Base-by-base conservation (phyloP, 2,888 invertebrate species). In the Morpho deidamia region DNA sequence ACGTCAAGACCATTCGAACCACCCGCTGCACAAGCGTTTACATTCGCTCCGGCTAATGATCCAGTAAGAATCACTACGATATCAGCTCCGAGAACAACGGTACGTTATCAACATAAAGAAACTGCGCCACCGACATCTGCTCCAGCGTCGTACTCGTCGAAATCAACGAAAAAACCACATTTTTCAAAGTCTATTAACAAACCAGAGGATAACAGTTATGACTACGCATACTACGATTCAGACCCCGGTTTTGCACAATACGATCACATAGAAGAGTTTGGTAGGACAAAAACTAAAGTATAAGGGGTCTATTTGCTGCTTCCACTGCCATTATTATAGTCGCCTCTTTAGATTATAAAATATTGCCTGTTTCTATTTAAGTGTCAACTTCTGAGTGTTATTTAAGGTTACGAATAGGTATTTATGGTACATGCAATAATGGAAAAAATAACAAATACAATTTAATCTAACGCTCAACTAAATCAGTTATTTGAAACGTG, bases 221-320 rank as follows among this genome's bases (percentile, higher is more conserved):
- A 96, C 74, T 96, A 96, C 70, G 96, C 96, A 5, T 96, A 96
- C 72, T 96, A 96, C 70, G 96, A 96, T 73, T 92, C 93, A 53
- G 92, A 92, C 47, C 84, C 86, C 10, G 91, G 91, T 41, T 91
- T 92, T 66, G 75, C 90, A 39, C 91, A 91, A 71, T 91, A 91
- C 64, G 91, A 91, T 55, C 83, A 90, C 64, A 90, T 92, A 80
- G 90, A 90, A 70, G 94, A 93, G 73, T 92, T 93, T 64, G 91
- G 92, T 66, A 93, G 91, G 85, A 92, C 92, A 67, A 84, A 86
- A 69, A 74, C 76, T 70, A 79, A 81, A 76, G 78, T 74, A 64
- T 87, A 81, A 80, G 52, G 58, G 54, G 61, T 66, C 63, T 70
- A 64, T 61, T 63, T 63, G 69, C 11, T 37, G 44, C 45, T 55